Conservation (phyloP, 2,888 invertebrate species). For the Vandiemenella viatica region DNA sequence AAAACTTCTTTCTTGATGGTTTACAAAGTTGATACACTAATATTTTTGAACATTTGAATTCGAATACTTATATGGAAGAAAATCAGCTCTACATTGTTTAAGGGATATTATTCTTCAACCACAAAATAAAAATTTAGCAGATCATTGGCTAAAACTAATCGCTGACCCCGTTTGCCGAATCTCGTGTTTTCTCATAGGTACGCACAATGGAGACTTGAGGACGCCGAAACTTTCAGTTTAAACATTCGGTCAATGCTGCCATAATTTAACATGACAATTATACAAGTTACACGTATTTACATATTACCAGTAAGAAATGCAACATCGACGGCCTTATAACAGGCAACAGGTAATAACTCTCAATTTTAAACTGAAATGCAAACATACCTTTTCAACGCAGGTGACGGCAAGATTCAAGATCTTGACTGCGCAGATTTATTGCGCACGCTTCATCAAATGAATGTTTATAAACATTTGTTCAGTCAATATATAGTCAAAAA, state of each 20-base stretch:
- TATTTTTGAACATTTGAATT: too few species aligned
- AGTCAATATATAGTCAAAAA: background rate
- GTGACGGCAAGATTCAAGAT: slow-evolving; percentile 28
- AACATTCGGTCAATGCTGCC: slow-evolving; percentile 2
- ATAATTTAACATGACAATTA: slow-evolving; percentile 14
- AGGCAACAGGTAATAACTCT: too few species aligned
- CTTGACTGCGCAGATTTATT: slow-evolving; percentile 9
- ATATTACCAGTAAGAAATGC: too few species aligned
- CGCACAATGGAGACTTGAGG: slow-evolving; percentile 9
- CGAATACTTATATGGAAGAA: too few species aligned
- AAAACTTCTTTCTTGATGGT: too few species aligned
- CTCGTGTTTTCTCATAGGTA: slow-evolving; percentile 7
- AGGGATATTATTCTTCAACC: too few species aligned
- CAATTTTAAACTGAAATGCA: slow-evolving; percentile 23
- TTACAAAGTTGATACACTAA: too few species aligned
- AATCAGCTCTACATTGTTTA: too few species aligned
- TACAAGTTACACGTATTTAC: background rate
- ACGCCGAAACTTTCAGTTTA: slow-evolving; percentile 11
- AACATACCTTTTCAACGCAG: slow-evolving; percentile 38
- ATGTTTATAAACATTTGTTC: background rate
- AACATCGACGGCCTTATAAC: background rate
- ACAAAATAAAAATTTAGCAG: too few species aligned
- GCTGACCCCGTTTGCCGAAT: slow-evolving; percentile 13
- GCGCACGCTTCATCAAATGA: slow-evolving; percentile 7
- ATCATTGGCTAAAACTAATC: too few species aligned